Base-by-base conservation (phyloP, 2,113 vertebrate species). In the Phaethon lepturus region DNA sequence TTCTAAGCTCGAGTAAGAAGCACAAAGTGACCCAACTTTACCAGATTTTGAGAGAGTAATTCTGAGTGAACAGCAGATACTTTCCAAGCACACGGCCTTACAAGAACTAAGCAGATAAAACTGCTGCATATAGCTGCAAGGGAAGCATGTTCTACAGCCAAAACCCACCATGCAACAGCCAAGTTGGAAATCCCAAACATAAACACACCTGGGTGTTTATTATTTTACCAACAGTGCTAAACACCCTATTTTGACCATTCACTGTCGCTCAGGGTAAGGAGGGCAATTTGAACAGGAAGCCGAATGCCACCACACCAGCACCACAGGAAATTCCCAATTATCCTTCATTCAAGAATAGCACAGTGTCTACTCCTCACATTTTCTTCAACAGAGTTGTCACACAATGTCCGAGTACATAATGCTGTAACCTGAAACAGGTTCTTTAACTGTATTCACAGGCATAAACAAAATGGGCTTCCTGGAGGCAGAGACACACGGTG, bases 241-340 rank as follows among this genome's bases (percentile, higher is more conserved):
- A 63, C 40, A 18, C 13, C 42, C 75, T 50, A 3, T 88, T 94
- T 52, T 62, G 69, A 68, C 60, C 28, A 13, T 22, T 58, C 6
- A 2, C 52, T 1, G 2, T 52, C 0, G 0, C 85, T 86, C n/a
- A 10, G 82, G 38, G 10, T 35, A 81, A 24, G 0, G 52, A 84
- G 60, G 31, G 56, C 31, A 7, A 56, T 81, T 20, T 17, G 69
- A 64, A 68, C 4, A 0, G 68, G 72, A 97, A 82, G 79, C 78
- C 0, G 0, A 90, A 47, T 24, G 42, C 82, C 92, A 91, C 79
- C 11, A 3, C 76, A 67, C 55, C 86, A 88, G 64, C 73, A 38
- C 79, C 86, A 93, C 95, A 95, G 94, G 96, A 97, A 95, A 95
- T 96, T 95, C 93, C 96, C 88, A 93, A 95, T 95, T 95, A 94